Base-by-base conservation (phyloP, 2,797 vertebrate genomes). In the Sebastiscus albofasciatus region DNA sequence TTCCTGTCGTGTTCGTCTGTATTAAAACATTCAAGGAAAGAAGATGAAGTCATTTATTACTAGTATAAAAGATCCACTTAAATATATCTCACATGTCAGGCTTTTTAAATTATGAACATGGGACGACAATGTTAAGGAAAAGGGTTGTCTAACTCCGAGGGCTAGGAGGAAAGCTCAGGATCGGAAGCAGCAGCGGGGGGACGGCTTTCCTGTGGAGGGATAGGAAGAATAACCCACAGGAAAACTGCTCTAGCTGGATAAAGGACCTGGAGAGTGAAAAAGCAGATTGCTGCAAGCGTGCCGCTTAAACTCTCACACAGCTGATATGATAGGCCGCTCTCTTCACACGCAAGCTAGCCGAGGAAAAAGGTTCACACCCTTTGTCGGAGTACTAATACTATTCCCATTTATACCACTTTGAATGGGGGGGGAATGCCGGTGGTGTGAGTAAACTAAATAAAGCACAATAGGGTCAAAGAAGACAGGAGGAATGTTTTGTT, bases 151-250 rank as follows among this genome's bases (percentile, higher is more conserved):
- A 59, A 90, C 89, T 79, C 89, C 77, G 67, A 82, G 80, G 86
- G 81, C 90, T 77, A 72, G 67, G 88, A 90, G 90, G 84, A 93
- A 93, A 90, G 90, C 90, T 86, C 82, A 89, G 93, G 92, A 93
- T 94, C 93, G 94, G 95, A 95, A 95, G 88, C 91, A 74, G 90
- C 88, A 82, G 89, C 81, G 79, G 93, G 92, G 91, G 91, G 81
- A n/a, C 61, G 87, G 93, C 89, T 87, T 96, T 96, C 95, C 95
- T 96, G 95, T 90, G 92, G 83, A 90, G 90, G 93, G 90, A 93
- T 93, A 89, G 92, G 91, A 93, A 94, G 94, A 94, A 93, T 92
- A 93, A 94, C 87, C 81, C 83, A 95, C 93, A 95, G 94, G 94
- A 95, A 95, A 94, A 95, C 91, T 93, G 93, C 93, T 83, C 75